Evolutionary conservation across 2,888 invertebrate genomes (phyloP), one percentile per base, ranked within the genome.

Genomic region (Cheilosia grossa): DNA sequence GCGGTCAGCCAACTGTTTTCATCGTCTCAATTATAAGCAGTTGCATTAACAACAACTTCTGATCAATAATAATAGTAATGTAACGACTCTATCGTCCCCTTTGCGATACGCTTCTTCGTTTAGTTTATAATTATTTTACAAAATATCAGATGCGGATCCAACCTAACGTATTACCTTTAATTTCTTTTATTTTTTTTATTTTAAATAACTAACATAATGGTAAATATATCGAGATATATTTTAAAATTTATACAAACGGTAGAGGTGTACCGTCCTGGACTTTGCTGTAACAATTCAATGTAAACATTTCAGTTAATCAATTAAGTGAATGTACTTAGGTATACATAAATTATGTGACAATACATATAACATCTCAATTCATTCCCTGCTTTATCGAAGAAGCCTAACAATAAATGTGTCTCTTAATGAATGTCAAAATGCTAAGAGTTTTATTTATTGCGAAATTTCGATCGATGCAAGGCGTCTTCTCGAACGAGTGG

Each of bases 301-400:
- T 82, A 72, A 82, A 58, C 64, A 63, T 77, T 53, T 66, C 78
- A 72, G 61, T 73, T 56, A 63, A 56, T 58, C 44, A 30, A 73
- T 63, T 73, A 33, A 73, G 78, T 78, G 40, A 77, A 72, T 82
- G 73, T 82, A 73, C 73, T 67, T 82, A 67, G 51, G 49, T 59
- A 51, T 73, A 66, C 66, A 51, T 67, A 66, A 63, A 49, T 54
- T 49, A 64, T 70, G 47, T 56, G 37, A 70, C 56, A 75, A 64
- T 30, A 59, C 74, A 44, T 69, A 21, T 53, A 72, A 72, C 72
- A 19, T 56, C 47, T 58, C 63, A n/a, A 66, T 70, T 56, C 78
- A 82, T 78, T 82, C 78, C 72, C 42, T 44, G 42, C 42, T 66
- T 44, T 78, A 9, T 9, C 40, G 47, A 69, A 64, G 61, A 67